Percentiles rank a stretch among this genome's conserved stretches.
These are phyloP conservation scores for Ceriagrion tenellum DNA, from an alignment of 2,888 invertebrate species.

Conservation along the genomic window DNA sequence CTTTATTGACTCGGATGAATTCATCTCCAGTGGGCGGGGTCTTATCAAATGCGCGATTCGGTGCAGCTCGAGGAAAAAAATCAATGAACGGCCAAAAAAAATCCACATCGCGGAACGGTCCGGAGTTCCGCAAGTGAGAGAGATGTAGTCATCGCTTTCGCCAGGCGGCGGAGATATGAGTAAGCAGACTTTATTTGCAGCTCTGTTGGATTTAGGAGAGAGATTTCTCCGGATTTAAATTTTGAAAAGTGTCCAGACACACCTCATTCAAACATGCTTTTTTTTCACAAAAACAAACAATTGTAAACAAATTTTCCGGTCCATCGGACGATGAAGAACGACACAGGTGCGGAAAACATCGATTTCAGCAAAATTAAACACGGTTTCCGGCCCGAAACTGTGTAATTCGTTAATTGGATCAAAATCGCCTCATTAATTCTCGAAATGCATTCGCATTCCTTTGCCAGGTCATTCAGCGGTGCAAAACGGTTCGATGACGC, in stretches of 20 bases:
- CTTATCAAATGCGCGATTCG: constrained; percentile 62
- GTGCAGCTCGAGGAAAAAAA: constrained; percentile 56
- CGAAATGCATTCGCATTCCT: neutral
- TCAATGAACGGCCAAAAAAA: constrained; percentile 55
- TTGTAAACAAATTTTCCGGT: neutral
- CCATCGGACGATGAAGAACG: neutral
- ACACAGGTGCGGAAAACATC: neutral
- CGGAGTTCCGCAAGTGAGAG: constrained; percentile 37
- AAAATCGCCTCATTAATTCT: constrained; percentile 20
- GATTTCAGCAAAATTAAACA: neutral
- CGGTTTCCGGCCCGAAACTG: neutral
- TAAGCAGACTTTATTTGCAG: neutral
- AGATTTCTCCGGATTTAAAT: neutral
- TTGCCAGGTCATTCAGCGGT: neutral
- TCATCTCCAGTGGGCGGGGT: constrained; percentile 28
- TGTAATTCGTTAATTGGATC: constrained; percentile 16
- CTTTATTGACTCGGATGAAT: constrained; percentile 60
- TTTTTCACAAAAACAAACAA: neutral
- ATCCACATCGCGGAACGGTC: neutral
- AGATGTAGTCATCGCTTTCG: constrained; percentile 1
- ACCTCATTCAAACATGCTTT: neutral
- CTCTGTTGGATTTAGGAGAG: neutral
- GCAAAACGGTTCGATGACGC: neutral
- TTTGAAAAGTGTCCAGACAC: neutral
- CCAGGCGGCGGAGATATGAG: neutral